Conservation (phyloP, 2,113 vertebrate species). For the Calyptommatus sinebrachiatus region DNA sequence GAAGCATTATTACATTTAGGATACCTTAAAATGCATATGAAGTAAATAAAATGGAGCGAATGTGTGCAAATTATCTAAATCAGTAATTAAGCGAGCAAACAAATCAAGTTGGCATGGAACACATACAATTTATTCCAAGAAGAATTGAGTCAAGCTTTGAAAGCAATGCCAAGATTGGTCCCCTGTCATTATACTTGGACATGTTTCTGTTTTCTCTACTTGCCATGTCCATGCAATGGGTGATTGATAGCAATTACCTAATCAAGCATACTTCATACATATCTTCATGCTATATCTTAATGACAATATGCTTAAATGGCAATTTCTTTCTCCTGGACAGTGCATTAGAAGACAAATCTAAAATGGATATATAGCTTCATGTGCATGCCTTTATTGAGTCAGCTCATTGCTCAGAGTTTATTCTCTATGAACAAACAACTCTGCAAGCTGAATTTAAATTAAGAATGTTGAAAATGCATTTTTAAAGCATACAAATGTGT, state of each 20-base stretch:
- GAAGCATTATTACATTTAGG: background rate
- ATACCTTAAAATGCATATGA: background rate
- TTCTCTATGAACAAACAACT: slow-evolving; percentile 29
- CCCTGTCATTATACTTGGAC: slow-evolving; percentile 36
- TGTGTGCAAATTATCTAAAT: background rate
- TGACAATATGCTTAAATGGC: slow-evolving; percentile 37
- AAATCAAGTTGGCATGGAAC: slow-evolving; percentile 19
- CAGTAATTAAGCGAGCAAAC: slow-evolving; percentile 19
- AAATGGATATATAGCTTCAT: slow-evolving; percentile 38
- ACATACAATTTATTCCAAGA: background rate
- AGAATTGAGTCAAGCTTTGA: slow-evolving; percentile 42
- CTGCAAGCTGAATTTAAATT: slow-evolving; percentile 11
- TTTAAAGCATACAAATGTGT: background rate
- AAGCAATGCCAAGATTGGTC: slow-evolving; percentile 22
- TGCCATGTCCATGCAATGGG: slow-evolving; percentile 39
- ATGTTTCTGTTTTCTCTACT: slow-evolving; percentile 44
- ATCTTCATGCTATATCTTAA: slow-evolving; percentile 31
- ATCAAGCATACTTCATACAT: slow-evolving; percentile 26
- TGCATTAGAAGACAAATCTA: slow-evolving; percentile 22
- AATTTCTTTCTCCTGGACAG: slow-evolving; percentile 32
- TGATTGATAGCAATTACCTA: slow-evolving; percentile 56
- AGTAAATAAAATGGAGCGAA: background rate
- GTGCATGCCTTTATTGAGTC: slow-evolving; percentile 36
- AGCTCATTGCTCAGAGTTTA: slow-evolving; percentile 16
- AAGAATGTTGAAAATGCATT: slow-evolving; percentile 12